These are phyloP conservation scores for Drosophila baimaii DNA, from an alignment of 1,140 invertebrate species.

Conservation along the genomic window DNA sequence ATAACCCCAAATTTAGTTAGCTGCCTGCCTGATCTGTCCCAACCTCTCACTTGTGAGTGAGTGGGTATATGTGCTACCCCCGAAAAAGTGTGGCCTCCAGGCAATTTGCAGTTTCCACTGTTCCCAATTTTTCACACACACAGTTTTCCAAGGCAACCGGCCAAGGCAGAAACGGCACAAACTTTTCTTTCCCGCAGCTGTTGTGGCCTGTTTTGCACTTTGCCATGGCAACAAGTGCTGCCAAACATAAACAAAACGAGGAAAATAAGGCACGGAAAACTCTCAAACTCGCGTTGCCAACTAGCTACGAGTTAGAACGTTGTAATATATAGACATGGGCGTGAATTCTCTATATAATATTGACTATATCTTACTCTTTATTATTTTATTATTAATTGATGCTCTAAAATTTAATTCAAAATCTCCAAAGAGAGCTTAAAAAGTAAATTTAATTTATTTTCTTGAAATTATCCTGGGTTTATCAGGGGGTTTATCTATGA, in stretches of 20 bases:
- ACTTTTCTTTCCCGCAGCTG: slow-evolving; percentile 45
- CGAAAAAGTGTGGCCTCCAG: slow-evolving; percentile 20
- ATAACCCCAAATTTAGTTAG: slow-evolving; percentile 13
- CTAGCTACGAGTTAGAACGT: slow-evolving; percentile 15
- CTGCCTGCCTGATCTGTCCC: slow-evolving; percentile 19
- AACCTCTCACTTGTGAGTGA: slow-evolving; percentile 25
- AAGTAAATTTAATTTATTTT: background rate
- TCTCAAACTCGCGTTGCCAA: slow-evolving; percentile 61
- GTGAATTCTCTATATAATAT: background rate
- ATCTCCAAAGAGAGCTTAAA: background rate
- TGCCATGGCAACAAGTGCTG: slow-evolving; percentile 80
- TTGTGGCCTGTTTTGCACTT: slow-evolving; percentile 75
- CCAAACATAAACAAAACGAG: slow-evolving; percentile 54
- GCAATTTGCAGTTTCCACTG: slow-evolving; percentile 59
- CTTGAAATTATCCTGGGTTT: background rate
- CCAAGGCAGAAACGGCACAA: slow-evolving; percentile 17
- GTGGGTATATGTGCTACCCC: slow-evolving; percentile 12
- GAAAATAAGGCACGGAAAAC: slow-evolving; percentile 28
- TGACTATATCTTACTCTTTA: background rate
- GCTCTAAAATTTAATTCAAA: background rate
- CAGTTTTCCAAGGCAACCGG: slow-evolving; percentile 53
- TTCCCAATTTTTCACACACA: slow-evolving; percentile 32
- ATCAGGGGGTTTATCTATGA: background rate
- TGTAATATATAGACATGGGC: background rate
- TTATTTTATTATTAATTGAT: too few relatives aligned